phyloP scores from a whole-genome alignment of 2,888 invertebrate species.

The Phortica magna region DNA sequence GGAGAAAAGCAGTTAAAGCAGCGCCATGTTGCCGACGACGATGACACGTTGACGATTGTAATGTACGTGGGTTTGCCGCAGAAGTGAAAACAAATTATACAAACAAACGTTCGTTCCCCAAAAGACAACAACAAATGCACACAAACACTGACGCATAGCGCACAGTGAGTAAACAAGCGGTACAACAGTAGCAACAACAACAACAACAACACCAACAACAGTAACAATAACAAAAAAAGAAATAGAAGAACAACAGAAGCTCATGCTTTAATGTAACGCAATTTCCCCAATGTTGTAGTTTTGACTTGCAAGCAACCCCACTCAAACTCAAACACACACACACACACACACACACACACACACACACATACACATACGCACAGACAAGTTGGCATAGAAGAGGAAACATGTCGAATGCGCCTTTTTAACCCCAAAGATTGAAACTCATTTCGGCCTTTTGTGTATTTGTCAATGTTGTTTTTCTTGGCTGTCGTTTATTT shows the following conservation, averaged over 20 bases:
- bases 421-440: slow-evolving; percentile 11
- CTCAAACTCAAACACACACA: slow-evolving; percentile 51
- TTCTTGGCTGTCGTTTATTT: slow-evolving; percentile 71
- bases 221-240: slow-evolving; percentile 43
- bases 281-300: slow-evolving; percentile 40
- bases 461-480: slow-evolving; percentile 64
- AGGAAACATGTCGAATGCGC: slow-evolving; percentile 21
- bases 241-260: slow-evolving; percentile 38
- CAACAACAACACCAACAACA: slow-evolving; percentile 47
- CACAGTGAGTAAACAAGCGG: slow-evolving; percentile 68
- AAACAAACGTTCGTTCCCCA: slow-evolving; percentile 45
- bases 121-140: not conserved
- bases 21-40: slow-evolving; percentile 10
- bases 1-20: not conserved
- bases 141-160: not conserved
- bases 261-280: not conserved
- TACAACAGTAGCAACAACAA: slow-evolving; percentile 42
- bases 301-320: too few relatives aligned
- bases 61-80: slow-evolving; percentile 43
- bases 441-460: slow-evolving; percentile 30
- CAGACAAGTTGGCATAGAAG: too few relatives aligned
- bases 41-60: slow-evolving; percentile 37
- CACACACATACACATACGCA: not conserved
- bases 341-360: slow-evolving; percentile 41
- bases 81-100: slow-evolving; percentile 70